A percentile compares a stretch with the other conserved stretches of the same genome.
Evolutionary conservation across 64 coral and sea anemone genomes (phyloP).

Genomic region (Pachyseris speciosa): DNA sequence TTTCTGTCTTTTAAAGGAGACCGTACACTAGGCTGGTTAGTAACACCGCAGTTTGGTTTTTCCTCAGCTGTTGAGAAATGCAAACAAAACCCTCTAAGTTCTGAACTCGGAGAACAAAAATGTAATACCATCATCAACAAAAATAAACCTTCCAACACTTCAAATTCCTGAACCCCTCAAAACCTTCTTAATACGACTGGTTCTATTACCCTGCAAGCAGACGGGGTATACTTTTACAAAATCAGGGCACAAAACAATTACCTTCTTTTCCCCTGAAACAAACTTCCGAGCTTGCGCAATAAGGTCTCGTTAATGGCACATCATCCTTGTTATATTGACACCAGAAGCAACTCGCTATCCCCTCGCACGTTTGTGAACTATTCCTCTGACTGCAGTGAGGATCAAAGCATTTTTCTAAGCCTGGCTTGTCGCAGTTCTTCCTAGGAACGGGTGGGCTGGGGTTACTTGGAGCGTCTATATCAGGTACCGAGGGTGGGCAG

Average conservation of each 20-base stretch:
- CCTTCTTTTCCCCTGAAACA: slow-evolving; percentile 50
- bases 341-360: slow-evolving; percentile 20
- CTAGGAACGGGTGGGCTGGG: background rate
- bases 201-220: background rate
- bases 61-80: background rate
- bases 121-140: background rate
- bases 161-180: too few species aligned
- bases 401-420: slow-evolving; percentile 31
- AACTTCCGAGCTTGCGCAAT: background rate
- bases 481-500: background rate
- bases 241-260: background rate
- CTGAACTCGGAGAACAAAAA: too few species aligned
- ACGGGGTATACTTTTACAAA: too few species aligned
- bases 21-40: background rate
- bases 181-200: background rate
- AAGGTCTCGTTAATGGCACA: background rate
- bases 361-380: background rate
- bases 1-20: background rate
- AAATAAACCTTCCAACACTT: background rate
- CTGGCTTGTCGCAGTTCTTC: background rate
- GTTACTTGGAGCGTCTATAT: background rate
- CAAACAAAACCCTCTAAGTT: background rate
- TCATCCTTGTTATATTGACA: slow-evolving; percentile 14
- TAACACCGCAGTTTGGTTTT: background rate
- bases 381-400: slow-evolving; percentile 7